Evolutionary conservation across 2,113 vertebrate species (phyloP).

Genomic region (Nothoprocta pentlandii): DNA sequence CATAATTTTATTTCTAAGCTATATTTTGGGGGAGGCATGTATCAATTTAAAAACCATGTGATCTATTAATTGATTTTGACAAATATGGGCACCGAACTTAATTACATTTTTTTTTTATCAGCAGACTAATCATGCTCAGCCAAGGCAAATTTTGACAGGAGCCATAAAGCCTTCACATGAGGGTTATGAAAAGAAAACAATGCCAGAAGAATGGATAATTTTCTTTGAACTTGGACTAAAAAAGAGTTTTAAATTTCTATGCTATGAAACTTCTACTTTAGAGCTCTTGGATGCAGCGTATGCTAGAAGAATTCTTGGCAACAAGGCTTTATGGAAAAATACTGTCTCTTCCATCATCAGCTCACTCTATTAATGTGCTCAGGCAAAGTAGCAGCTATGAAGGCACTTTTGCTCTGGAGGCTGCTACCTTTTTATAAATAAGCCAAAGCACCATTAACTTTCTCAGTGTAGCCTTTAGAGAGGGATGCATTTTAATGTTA

Average conservation of each 20-base stretch:
- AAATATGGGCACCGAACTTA: neutral
- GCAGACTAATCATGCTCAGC: neutral
- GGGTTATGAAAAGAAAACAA: neutral
- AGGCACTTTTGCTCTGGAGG: neutral
- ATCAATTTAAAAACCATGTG: neutral
- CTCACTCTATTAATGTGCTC: accelerated
- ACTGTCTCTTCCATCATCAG: neutral
- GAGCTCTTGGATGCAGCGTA: accelerated
- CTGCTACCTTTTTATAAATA: neutral
- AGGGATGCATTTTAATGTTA: neutral
- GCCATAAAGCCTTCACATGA: neutral
- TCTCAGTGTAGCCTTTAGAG: neutral
- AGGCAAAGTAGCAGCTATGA: neutral
- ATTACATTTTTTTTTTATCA: neutral
- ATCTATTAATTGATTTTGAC: neutral
- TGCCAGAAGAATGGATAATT: neutral
- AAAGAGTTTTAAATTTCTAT: neutral
- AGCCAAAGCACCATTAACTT: neutral
- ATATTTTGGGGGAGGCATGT: neutral
- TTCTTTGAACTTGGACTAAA: neutral
- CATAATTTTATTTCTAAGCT: neutral
- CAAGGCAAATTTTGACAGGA: neutral
- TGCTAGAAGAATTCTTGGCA: neutral
- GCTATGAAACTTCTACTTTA: neutral
- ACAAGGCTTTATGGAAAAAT: neutral